Evolutionary conservation across 2,888 invertebrate genomes (phyloP), one percentile per base, ranked within the genome.

Genomic region (Auanema sp.): DNA sequence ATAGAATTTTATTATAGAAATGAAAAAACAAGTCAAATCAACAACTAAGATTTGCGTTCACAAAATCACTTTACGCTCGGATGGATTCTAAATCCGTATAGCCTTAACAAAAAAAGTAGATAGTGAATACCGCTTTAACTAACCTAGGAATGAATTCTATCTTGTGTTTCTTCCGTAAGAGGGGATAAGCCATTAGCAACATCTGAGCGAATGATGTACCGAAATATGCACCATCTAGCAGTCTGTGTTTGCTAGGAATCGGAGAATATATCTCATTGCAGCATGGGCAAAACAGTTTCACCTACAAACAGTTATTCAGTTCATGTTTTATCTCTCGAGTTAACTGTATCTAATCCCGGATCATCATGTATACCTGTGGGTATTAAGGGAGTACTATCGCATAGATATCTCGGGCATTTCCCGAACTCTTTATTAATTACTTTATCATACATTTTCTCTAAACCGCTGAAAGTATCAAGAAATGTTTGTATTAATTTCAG

Each of bases 71-170:
- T 40, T n/a, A 55, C 60, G n/a, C 50, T 50, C 8, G 25, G 54
- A 33, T 62, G 62, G 18, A 62, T 16, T 40, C 53, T 56, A 51
- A 62, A 62, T 2, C 62, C 62, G n/a, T 62, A 62, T 11, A 62
- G 51, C 40, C 62, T 42, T 12, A 56, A 56, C 10, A 14, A 21
- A 47, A 5, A 5, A 6, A 47, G 16, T 5, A 47, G 14, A 43
- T n/a, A 12, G 55, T 12, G 3, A 53, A 8, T n/a, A n/a, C n/a
- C n/a, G n/a, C n/a, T n/a, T n/a, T 33, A 8, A 33, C 33, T 40
- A 12, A 56, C 56, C 42, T 56, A 12, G 62, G 62, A 10, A 50
- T 51, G 25, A 50, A 62, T 41, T 57, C 41, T n/a, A n/a, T 41
- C 5, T 16, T 16, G 0, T 55, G 41, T 23, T 42, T 18, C 40